Percentiles rank a stretch among this genome's conserved stretches.
These are phyloP conservation scores for Strix aluco DNA, from an alignment of 2,113 vertebrate species.

Conservation along the genomic window DNA sequence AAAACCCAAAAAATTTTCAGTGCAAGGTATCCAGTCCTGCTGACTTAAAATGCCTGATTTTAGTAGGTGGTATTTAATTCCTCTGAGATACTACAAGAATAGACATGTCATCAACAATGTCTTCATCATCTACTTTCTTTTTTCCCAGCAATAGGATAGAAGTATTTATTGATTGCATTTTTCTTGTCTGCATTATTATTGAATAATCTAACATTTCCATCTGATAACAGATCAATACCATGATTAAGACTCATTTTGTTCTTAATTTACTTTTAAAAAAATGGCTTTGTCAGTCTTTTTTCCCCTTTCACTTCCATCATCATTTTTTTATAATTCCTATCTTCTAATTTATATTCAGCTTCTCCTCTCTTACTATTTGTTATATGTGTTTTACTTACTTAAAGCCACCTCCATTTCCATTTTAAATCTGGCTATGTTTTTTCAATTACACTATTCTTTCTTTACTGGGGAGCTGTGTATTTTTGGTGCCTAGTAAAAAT, in stretches of 20 bases:
- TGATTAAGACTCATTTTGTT: neutral
- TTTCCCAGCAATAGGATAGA: neutral
- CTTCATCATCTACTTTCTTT: neutral
- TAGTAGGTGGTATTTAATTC: neutral
- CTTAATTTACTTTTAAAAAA: neutral
- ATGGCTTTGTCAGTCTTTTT: neutral
- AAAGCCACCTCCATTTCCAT: neutral
- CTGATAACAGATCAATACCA: slow-evolving; percentile 1
- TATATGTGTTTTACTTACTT: neutral
- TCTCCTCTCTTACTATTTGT: neutral
- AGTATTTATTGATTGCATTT: slow-evolving; percentile 35
- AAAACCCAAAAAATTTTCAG: neutral
- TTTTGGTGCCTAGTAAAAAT: neutral
- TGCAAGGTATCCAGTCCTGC: neutral
- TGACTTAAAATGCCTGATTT: slow-evolving; percentile 6
- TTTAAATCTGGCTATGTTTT: neutral
- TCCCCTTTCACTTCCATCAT: neutral
- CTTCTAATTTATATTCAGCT: neutral
- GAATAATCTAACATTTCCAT: slow-evolving; percentile 7
- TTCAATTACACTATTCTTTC: neutral
- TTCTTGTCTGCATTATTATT: slow-evolving; percentile 24
- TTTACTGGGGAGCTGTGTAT: neutral
- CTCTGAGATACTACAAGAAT: neutral
- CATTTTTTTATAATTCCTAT: neutral
- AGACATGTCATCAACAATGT: neutral